phyloP scores from a whole-genome alignment of 2,113 vertebrate genomes.

The Arizona elegans region DNA sequence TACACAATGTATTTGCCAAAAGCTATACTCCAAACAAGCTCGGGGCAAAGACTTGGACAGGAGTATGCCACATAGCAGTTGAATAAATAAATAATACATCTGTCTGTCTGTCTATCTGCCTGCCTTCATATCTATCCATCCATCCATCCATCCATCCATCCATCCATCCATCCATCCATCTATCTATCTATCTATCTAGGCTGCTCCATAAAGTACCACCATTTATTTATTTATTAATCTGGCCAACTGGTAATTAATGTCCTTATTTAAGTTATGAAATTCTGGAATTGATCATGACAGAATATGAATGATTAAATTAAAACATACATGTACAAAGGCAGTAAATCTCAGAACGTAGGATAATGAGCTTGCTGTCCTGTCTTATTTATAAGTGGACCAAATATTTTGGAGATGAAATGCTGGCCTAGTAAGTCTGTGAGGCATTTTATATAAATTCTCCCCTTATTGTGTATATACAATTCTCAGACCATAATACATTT shows the following conservation, averaged over 20 bases:
- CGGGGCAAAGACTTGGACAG: neutral
- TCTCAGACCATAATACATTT: slow-evolving; percentile 12
- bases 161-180: too few species aligned
- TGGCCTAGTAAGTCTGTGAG: neutral
- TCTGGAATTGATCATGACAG: neutral
- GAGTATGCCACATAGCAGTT: neutral
- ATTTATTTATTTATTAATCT: neutral
- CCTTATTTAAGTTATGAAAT: neutral
- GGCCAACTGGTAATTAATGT: neutral
- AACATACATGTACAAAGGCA: neutral
- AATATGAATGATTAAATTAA: neutral
- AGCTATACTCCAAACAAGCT: neutral
- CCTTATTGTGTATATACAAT: neutral
- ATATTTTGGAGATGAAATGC: neutral
- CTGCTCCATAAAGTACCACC: neutral
- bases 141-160: too few species aligned
- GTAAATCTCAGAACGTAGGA: neutral
- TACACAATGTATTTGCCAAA: neutral
- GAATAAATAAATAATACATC: neutral
- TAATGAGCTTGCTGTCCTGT: neutral
- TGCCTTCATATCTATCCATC: too few species aligned
- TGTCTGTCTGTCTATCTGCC: too few species aligned
- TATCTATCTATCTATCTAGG: neutral
- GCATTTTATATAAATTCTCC: neutral
- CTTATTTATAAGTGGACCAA: neutral